Evolutionary conservation across 2,797 vertebrate species (phyloP).

Genomic region (Botia almorhae): DNA sequence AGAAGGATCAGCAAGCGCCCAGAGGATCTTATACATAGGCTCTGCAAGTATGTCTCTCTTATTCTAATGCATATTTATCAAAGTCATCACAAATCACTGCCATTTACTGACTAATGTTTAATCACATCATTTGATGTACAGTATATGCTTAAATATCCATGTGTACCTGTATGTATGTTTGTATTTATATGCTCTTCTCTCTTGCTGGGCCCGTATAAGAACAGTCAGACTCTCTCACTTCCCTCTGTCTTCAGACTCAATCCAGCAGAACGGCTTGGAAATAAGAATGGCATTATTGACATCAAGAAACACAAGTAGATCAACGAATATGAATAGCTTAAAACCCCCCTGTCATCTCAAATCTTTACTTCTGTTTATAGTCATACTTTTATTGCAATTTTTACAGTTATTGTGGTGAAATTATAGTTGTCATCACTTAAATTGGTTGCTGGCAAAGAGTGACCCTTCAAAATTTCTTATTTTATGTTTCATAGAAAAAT

Average conservation of each 20-base stretch:
- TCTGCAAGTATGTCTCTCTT: slow-evolving; percentile 75
- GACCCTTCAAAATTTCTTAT: too few species aligned
- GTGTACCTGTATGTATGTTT: not conserved
- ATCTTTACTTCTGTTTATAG: too few species aligned
- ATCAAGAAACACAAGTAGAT: slow-evolving; percentile 83
- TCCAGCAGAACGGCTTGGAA: slow-evolving; percentile 80
- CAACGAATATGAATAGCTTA: not conserved
- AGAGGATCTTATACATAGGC: slow-evolving; percentile 81
- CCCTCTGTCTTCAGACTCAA: slow-evolving; percentile 69
- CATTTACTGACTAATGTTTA: not conserved
- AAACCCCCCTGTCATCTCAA: too few species aligned
- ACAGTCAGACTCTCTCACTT: slow-evolving; percentile 10
- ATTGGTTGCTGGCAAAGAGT: too few species aligned
- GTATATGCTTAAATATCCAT: too few species aligned
- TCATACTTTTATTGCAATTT: too few species aligned
- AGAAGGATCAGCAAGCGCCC: slow-evolving; percentile 78
- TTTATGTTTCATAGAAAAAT: too few species aligned
- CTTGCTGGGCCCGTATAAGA: not conserved
- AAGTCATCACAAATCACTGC: not conserved
- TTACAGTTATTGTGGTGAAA: too few species aligned
- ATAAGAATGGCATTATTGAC: slow-evolving; percentile 81
- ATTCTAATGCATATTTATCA: not conserved
- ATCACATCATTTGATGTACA: not conserved
- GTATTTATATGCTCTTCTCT: not conserved
- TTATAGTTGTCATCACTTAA: too few species aligned